Conservation (phyloP, 1,140 invertebrate species). For the Meloidogyne chitwoodi region DNA sequence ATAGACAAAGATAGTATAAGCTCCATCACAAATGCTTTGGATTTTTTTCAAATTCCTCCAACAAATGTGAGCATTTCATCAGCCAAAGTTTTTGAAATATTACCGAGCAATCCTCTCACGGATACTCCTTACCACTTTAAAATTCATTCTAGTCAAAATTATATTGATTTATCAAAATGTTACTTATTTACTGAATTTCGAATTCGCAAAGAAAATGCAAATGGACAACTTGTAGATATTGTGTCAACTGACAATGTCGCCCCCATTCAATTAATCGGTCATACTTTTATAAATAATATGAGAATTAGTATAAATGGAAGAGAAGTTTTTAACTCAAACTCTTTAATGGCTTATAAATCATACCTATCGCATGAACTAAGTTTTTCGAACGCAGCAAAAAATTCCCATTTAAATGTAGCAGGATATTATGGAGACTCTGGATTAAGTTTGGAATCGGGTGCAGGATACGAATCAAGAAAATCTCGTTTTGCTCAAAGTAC, state of each 20-base stretch:
- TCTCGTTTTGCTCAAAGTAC: background rate
- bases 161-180: background rate
- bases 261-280: background rate
- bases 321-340: constrained; percentile 8
- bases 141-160: background rate
- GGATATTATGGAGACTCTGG: background rate
- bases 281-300: background rate
- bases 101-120: background rate
- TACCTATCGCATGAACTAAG: background rate
- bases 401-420: background rate
- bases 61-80: too few relatives aligned
- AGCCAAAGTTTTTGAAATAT: too few relatives aligned
- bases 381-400: background rate
- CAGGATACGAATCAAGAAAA: background rate
- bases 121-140: background rate
- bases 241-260: background rate
- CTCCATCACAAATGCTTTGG: background rate
- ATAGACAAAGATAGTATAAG: background rate
- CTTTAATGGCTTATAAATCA: background rate
- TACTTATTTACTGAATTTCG: background rate
- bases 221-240: background rate
- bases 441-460: background rate
- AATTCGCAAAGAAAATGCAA: background rate
- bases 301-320: constrained; percentile 1
- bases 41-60: too few relatives aligned